Conservation (phyloP, 1,140 invertebrate genomes). For the Panulirus ornatus region DNA sequence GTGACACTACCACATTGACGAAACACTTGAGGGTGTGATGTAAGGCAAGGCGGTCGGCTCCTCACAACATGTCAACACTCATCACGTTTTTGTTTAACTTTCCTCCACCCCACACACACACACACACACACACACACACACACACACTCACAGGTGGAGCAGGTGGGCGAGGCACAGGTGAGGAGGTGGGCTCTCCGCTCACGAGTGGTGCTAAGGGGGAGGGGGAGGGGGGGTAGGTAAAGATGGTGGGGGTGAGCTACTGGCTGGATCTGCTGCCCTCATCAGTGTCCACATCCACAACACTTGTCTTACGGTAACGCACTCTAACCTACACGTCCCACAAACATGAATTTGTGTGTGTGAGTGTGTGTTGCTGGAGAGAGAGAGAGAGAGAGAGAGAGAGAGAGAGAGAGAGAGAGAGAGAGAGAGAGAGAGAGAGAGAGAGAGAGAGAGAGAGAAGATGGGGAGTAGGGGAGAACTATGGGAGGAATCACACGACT, state of each 20-base stretch:
- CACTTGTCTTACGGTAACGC: background rate
- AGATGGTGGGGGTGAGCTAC: background rate
- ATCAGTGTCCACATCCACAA: background rate
- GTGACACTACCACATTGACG: too few species aligned
- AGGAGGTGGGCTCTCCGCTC: background rate
- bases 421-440: background rate
- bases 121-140: too few species aligned
- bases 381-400: background rate
- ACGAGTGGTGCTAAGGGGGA: background rate
- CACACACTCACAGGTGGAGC: too few species aligned
- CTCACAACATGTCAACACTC: background rate
- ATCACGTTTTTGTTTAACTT: background rate
- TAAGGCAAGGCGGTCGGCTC: background rate
- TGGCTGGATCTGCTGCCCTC: background rate
- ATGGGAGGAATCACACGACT: background rate
- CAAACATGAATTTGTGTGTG: background rate
- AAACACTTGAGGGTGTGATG: too few species aligned
- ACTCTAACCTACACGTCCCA: background rate
- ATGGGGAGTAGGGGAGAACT: background rate
- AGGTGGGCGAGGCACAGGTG: background rate
- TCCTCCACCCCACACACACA: background rate
- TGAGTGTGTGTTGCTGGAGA: constrained; percentile 25
- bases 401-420: background rate
- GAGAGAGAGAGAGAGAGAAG: background rate
- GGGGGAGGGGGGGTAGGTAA: too few species aligned